Evolutionary conservation across 2,888 invertebrate species (phyloP).

Genomic region (Dynastes grantii): DNA sequence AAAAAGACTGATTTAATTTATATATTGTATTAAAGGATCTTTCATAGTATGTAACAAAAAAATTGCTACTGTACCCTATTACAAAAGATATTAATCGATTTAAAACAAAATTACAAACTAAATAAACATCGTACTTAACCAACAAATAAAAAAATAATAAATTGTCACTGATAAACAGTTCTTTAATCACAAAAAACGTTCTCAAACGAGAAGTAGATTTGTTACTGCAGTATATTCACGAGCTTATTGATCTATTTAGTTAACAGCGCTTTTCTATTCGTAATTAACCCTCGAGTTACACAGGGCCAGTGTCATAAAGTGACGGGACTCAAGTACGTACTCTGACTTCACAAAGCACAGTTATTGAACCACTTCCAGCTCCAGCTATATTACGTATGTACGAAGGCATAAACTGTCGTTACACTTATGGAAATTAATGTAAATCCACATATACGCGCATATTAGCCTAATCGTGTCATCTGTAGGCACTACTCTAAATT

Average conservation of each 20-base stretch:
- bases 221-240: constrained; percentile 2
- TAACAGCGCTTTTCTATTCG: not conserved
- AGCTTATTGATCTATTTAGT: constrained; percentile 4
- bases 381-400: not conserved
- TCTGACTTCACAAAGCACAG: not conserved
- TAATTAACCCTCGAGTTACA: constrained; percentile 3
- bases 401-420: not conserved
- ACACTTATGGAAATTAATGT: constrained; percentile 13
- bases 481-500: no score
- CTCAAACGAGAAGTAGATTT: not conserved
- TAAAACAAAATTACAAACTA: no score
- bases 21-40: no score
- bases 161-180: no score
- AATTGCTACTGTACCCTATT: no score
- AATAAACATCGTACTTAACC: no score
- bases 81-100: no score
- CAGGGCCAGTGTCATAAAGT: constrained; percentile 3
- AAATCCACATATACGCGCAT: not conserved
- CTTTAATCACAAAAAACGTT: no score
- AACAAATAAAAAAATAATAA: no score
- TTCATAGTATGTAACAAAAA: no score
- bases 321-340: constrained; percentile 14
- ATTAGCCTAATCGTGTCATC: no score
- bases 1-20: no score
- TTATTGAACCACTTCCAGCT: not conserved